These are phyloP conservation scores for Zoanthus gigantus DNA, from an alignment of 92 coral and sea anemone species.

Conservation along the genomic window DNA sequence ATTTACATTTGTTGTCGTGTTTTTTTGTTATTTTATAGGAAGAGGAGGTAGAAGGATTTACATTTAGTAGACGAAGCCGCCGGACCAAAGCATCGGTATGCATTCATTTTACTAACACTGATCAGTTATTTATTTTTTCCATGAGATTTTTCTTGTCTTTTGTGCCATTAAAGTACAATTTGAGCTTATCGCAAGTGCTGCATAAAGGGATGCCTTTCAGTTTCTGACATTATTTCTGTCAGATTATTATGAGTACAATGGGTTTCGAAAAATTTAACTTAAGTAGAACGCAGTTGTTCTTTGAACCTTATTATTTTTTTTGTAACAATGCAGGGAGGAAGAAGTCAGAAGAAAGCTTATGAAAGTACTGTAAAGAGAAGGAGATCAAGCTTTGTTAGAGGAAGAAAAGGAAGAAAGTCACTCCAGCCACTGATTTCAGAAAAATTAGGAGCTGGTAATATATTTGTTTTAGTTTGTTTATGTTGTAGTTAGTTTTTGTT, in stretches of 20 bases:
- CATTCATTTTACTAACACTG: background rate
- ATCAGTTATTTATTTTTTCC: too few species aligned
- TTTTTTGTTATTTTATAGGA: constrained; percentile 50
- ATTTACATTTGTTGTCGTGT: background rate
- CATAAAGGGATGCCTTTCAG: too few species aligned
- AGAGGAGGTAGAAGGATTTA: constrained; percentile 80
- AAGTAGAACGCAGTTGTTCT: background rate
- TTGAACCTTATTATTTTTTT: background rate
- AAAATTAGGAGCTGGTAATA: constrained; percentile 40
- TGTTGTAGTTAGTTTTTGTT: too few species aligned
- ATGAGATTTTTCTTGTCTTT: background rate
- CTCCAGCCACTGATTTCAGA: constrained; percentile 59
- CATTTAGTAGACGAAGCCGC: constrained; percentile 83
- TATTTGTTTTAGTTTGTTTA: too few species aligned
- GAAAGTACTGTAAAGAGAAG: constrained; percentile 57
- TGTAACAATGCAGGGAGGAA: constrained; percentile 21
- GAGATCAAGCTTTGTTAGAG: constrained; percentile 92
- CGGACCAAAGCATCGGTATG: constrained; percentile 65
- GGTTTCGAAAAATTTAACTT: too few species aligned
- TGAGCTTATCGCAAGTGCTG: too few species aligned
- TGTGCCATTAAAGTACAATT: background rate
- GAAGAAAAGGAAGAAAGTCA: constrained; percentile 83
- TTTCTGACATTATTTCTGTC: too few species aligned
- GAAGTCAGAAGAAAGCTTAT: constrained; percentile 29
- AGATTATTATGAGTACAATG: too few species aligned